A percentile compares a stretch with the other conserved stretches of the same genome.
These are phyloP conservation scores for Leucoptera coffeella DNA, from an alignment of 2,888 invertebrate species.

Conservation along the genomic window DNA sequence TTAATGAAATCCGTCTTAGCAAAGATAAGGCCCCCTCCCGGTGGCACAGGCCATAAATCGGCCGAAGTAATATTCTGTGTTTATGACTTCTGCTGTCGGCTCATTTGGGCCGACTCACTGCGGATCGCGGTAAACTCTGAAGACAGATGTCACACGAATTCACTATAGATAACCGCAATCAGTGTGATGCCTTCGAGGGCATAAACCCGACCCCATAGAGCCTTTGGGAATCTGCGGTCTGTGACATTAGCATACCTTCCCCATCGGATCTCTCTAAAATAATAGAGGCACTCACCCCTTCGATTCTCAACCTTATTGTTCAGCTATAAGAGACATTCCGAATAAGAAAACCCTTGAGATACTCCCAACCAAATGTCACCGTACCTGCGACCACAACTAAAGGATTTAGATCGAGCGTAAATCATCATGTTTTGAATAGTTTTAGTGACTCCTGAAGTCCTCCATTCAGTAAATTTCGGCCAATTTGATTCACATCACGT, in stretches of 20 bases:
- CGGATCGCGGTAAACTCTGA: too few relatives aligned
- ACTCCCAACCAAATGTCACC: constrained; percentile 25
- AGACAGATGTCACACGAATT: too few relatives aligned
- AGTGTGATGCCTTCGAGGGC: constrained; percentile 15
- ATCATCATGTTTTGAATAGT: too few relatives aligned
- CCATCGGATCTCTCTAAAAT: background rate
- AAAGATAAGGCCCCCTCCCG: constrained; percentile 29
- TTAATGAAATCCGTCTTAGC: constrained; percentile 50
- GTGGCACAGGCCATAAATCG: constrained; percentile 23
- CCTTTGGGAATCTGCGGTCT: constrained; percentile 8
- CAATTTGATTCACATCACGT: too few relatives aligned
- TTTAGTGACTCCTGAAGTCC: too few relatives aligned
- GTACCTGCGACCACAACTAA: constrained; percentile 11
- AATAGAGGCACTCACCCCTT: too few relatives aligned
- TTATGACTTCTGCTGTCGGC: too few relatives aligned
- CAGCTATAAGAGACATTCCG: too few relatives aligned
- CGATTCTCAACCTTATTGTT: background rate
- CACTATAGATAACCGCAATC: constrained; percentile 11
- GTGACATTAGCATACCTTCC: constrained; percentile 12
- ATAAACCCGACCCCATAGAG: constrained; percentile 8
- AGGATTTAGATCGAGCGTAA: too few relatives aligned
- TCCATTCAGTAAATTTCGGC: too few relatives aligned
- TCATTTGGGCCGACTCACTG: too few relatives aligned
- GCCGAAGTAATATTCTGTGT: constrained; percentile 24
- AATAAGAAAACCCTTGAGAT: background rate